Conservation (phyloP, 2,113 vertebrate species). For the Xiphophorus hellerii region DNA sequence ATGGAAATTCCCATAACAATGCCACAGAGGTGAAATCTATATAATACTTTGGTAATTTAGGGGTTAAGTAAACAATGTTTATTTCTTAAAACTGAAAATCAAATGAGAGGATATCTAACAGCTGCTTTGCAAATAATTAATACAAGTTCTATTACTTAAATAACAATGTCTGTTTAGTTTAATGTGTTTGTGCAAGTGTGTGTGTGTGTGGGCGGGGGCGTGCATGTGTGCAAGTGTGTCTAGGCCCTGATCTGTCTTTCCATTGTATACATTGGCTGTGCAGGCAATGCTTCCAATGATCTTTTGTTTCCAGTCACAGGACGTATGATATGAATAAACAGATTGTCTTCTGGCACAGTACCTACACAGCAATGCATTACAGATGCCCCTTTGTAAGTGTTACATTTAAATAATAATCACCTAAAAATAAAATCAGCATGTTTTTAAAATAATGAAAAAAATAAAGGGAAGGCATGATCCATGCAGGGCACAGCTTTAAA, state of each 20-base stretch:
- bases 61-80: constrained; percentile 49
- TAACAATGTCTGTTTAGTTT: background rate
- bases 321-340: constrained; percentile 18
- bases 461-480: constrained; percentile 34
- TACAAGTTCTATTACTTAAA: background rate
- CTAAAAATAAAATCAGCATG: constrained; percentile 26
- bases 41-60: constrained; percentile 19
- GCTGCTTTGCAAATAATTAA: background rate
- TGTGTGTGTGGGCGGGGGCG: too few species aligned
- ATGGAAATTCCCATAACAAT: constrained; percentile 23
- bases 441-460: constrained; percentile 32
- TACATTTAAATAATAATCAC: background rate
- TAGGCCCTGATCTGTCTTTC: background rate
- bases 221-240: background rate
- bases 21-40: background rate
- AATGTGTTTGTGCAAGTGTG: too few species aligned
- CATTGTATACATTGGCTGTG: constrained; percentile 4
- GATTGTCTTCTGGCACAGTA: background rate
- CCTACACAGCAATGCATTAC: background rate
- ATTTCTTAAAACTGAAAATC: constrained; percentile 47
- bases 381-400: constrained; percentile 8
- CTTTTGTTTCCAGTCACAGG: constrained; percentile 36
- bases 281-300: constrained; percentile 5
- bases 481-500: constrained; percentile 33
- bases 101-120: constrained; percentile 14